Base-by-base conservation (phyloP, 2,113 vertebrate genomes). In the Rhinogobius similis region DNA sequence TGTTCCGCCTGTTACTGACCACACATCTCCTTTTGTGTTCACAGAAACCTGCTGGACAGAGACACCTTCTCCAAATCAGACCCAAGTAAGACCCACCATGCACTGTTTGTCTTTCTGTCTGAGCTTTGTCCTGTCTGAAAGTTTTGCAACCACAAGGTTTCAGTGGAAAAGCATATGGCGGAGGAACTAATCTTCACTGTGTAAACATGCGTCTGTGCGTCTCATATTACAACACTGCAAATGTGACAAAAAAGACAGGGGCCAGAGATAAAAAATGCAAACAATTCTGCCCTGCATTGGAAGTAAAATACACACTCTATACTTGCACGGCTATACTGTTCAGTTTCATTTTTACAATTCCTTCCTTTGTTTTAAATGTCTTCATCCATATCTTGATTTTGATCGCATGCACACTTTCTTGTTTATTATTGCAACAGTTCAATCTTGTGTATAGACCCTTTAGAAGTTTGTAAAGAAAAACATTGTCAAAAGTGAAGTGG, bases 51-150 rank as follows among this genome's bases (percentile, higher is more conserved):
- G 44, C 93, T 99, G 87, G 97, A 98, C 91, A 95, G 93, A 90
- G 97, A 99, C 87, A 98, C 97, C 0, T 97, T 97, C 93, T 97
- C 96, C 86, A 97, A 97, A 88, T 97, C 96, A 65, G 96, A 97
- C 92, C 96, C 96, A 39, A 95, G 96, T 97, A 95, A 95, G 96
- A 62, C 20, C 58, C 0, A 0, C n/a, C 58, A n/a, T 20, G 9
- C 41, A 50, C 14, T 52, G 0, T 72, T 21, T 1, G 13, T 62
- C 56, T 21, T 0, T 50, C 32, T 52, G 13, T 20, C 9, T 18
- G 6, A 4, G 29, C 29, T 72, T 52, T 55, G 20, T 66, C 56
- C 43, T 67, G 9, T 69, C 24, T 36, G 18, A 61, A 61, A 4
- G 4, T n/a, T 20, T 38, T 61, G 29, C 14, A 32, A 59, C 56